These are phyloP conservation scores for Danionella cerebrum DNA, from an alignment of 2,113 vertebrate genomes.

Conservation along the genomic window DNA sequence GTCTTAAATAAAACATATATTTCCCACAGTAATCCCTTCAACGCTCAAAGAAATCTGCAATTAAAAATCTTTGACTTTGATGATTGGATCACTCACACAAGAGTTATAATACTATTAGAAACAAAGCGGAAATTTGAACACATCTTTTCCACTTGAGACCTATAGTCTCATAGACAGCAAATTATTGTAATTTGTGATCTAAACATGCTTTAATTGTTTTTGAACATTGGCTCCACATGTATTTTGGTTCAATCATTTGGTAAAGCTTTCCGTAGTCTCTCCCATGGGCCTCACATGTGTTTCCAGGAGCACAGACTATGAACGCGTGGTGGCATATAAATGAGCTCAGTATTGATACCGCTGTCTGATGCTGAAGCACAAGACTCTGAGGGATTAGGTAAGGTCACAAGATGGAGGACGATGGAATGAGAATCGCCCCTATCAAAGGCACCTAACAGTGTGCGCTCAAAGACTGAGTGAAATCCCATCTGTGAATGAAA, in stretches of 20 bases:
- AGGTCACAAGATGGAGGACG: conserved; percentile 2
- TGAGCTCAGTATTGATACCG: background rate
- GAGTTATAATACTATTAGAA: too few relatives aligned
- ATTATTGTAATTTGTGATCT: too few relatives aligned
- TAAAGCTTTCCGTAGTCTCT: conserved; percentile 1
- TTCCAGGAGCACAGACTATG: background rate
- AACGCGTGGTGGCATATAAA: conserved; percentile 15
- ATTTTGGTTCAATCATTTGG: too few relatives aligned
- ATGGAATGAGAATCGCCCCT: background rate
- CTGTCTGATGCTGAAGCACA: conserved; percentile 5
- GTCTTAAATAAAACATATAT: too few relatives aligned
- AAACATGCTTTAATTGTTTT: background rate
- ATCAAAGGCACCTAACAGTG: background rate
- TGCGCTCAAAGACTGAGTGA: background rate
- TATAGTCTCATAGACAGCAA: too few relatives aligned
- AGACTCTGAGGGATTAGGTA: background rate
- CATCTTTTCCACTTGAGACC: too few relatives aligned
- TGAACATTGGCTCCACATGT: background rate
- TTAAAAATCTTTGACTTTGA: too few relatives aligned
- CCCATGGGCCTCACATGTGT: background rate
- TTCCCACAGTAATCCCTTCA: too few relatives aligned
- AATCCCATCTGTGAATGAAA: conserved; percentile 16
- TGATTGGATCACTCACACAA: too few relatives aligned
- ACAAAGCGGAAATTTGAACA: too few relatives aligned
- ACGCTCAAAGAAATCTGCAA: too few relatives aligned